Conservation (phyloP, 2,113 vertebrate species). For the Phocoena sinus region DNA sequence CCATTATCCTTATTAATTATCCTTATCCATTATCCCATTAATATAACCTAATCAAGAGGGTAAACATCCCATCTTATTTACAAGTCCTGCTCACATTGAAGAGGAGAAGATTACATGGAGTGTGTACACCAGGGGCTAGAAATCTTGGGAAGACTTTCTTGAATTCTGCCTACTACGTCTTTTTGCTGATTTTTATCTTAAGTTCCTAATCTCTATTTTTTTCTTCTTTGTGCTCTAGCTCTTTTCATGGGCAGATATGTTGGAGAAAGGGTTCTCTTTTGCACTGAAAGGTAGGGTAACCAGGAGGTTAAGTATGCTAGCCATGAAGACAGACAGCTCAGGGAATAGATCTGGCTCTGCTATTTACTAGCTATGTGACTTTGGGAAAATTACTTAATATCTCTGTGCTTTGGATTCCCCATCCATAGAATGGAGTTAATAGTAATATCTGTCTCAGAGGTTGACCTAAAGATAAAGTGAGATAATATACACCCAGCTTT, state of each 20-base stretch:
- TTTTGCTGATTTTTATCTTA: neutral
- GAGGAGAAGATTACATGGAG: rapidly evolving
- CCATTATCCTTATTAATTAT: neutral
- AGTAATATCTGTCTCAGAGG: neutral
- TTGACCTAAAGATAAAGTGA: neutral
- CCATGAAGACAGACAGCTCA: neutral
- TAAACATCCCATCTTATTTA: neutral
- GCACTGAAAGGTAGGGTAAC: neutral
- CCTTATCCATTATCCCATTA: no score
- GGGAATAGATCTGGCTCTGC: neutral
- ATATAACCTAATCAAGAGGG: neutral
- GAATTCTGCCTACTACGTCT: neutral
- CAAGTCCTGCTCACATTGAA: neutral
- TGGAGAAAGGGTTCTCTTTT: neutral
- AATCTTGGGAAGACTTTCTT: neutral
- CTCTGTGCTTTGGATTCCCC: neutral
- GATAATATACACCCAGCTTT: neutral
- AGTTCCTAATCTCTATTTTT: neutral
- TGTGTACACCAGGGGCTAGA: rapidly evolving
- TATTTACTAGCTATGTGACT: neutral
- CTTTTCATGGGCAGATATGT: neutral
- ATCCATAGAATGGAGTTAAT: neutral
- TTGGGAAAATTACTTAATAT: neutral
- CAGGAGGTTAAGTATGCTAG: neutral
- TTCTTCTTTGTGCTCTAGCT: neutral